A percentile compares a stretch with the other conserved stretches of the same genome.
Evolutionary conservation across 2,888 invertebrate species (phyloP).

Genomic region (Notodonta ziczac): DNA sequence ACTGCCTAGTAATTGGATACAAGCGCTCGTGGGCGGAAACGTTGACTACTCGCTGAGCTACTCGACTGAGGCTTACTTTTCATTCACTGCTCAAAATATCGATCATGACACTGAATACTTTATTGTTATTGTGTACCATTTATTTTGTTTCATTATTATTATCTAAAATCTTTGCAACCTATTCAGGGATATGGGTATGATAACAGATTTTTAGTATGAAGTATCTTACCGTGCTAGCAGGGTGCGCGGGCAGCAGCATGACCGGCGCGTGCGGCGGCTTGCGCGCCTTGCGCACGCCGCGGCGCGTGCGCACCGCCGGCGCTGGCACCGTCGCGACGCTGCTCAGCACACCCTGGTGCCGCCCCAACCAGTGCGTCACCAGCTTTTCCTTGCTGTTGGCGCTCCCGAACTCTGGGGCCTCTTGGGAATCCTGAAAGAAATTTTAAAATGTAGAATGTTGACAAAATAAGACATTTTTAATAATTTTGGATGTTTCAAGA

Average conservation of each 20-base stretch:
- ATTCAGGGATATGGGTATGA: too few relatives aligned
- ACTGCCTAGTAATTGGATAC: not conserved
- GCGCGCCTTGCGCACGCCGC: slow-evolving; percentile 63
- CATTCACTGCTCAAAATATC: not conserved
- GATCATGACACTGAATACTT: not conserved
- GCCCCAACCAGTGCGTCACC: slow-evolving; percentile 85
- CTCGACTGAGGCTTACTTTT: not conserved
- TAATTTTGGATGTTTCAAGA: too few relatives aligned
- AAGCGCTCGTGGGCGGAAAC: slow-evolving; percentile 1
- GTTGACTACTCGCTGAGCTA: not conserved
- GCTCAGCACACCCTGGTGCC: slow-evolving; percentile 51
- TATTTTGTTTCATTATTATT: too few relatives aligned
- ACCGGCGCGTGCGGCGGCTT: slow-evolving; percentile 61
- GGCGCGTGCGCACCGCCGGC: slow-evolving; percentile 32
- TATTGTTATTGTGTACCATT: not conserved
- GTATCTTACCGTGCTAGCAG: slow-evolving; percentile 69
- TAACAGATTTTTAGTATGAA: too few relatives aligned
- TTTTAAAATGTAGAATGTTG: not conserved
- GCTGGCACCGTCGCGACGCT: slow-evolving; percentile 24
- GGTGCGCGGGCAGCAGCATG: slow-evolving; percentile 72
- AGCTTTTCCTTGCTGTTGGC: slow-evolving; percentile 83
- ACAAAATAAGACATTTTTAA: too few relatives aligned
- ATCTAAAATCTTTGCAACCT: too few relatives aligned
- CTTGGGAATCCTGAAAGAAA: slow-evolving; percentile 27
- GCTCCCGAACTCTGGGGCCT: slow-evolving; percentile 69